These are phyloP conservation scores for Chaunax sp. DNA, from an alignment of 2,797 vertebrate species.

Conservation along the genomic window DNA sequence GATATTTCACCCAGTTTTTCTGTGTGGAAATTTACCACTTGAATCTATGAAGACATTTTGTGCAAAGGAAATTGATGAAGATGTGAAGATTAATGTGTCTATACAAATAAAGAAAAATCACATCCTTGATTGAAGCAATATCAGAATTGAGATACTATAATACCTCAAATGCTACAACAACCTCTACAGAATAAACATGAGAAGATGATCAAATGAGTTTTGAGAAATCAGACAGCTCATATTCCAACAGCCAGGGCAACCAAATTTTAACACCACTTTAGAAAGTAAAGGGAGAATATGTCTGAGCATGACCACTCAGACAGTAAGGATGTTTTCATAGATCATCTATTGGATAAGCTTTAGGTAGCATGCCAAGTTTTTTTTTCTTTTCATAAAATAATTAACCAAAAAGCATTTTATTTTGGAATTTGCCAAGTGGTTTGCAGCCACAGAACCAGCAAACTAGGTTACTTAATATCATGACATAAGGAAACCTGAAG, in stretches of 20 bases:
- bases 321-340: neutral
- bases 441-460: slow-evolving; percentile 18
- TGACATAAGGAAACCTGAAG: neutral
- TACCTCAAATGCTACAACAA: neutral
- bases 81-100: neutral
- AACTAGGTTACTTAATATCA: slow-evolving; percentile 28
- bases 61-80: neutral
- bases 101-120: neutral
- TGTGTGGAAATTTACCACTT: slow-evolving; percentile 70
- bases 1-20: slow-evolving; percentile 22
- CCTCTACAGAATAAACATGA: neutral
- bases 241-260: neutral
- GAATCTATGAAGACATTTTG: neutral
- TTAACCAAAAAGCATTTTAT: neutral
- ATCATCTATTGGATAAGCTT: neutral
- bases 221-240: neutral
- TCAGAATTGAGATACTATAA: neutral
- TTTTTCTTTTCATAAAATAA: neutral
- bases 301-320: neutral
- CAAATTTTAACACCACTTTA: neutral
- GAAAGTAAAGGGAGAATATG: neutral
- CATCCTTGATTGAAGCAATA: neutral
- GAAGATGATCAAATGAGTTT: neutral
- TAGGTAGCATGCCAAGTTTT: neutral
- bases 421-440: slow-evolving; percentile 21